Conservation (phyloP, 2,113 vertebrate species). For the Ursus arctos region DNA sequence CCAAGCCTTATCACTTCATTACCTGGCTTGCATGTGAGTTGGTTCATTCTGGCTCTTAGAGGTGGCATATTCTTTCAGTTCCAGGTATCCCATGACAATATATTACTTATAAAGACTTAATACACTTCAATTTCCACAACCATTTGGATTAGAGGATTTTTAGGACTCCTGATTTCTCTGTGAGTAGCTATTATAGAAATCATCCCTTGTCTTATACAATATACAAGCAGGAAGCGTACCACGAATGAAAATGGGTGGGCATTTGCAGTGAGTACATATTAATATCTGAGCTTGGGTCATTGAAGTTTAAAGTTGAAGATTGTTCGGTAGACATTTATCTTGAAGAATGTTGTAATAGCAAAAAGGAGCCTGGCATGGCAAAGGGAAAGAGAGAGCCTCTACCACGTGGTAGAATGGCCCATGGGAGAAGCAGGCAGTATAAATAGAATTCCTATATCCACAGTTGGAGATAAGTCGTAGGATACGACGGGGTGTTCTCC, state of each 20-base stretch:
- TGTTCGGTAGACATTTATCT: background rate
- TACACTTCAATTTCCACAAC: background rate
- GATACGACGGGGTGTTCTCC: background rate
- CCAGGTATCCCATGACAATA: background rate
- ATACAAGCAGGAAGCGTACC: background rate
- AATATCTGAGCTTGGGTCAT: background rate
- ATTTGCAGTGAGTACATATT: background rate
- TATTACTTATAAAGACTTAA: background rate
- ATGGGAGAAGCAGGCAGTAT: background rate
- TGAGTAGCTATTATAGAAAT: background rate
- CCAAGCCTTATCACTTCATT: background rate
- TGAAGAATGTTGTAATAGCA: background rate
- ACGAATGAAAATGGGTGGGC: background rate
- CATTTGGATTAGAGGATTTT: background rate
- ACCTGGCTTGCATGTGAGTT: background rate
- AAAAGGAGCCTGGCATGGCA: background rate
- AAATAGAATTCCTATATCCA: background rate
- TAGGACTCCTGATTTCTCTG: background rate
- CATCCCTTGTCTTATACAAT: background rate
- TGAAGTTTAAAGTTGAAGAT: background rate
- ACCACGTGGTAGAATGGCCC: background rate
- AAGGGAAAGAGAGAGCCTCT: background rate
- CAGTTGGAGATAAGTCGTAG: background rate
- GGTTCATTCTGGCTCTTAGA: background rate
- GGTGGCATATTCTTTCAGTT: background rate